phyloP scores from a whole-genome alignment of 2,113 vertebrate genomes.

The Myiozetetes cayanensis region DNA sequence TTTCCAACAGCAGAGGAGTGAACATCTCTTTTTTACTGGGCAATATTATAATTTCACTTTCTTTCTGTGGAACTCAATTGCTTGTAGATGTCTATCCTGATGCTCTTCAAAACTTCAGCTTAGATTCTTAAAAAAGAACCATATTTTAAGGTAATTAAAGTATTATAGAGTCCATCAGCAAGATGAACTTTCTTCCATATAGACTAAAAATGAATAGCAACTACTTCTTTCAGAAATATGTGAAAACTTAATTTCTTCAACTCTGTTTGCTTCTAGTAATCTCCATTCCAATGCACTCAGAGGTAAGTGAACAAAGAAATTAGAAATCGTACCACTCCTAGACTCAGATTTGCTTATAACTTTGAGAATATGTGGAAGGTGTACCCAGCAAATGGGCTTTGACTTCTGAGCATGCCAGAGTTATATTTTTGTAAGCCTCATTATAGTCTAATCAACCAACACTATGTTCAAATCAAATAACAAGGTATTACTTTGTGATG shows the following conservation, averaged over 20 bases:
- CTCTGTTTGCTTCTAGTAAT: not conserved
- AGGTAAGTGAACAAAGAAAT: not conserved
- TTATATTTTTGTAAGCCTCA: not conserved
- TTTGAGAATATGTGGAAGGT: not conserved
- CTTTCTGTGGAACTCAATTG: not conserved
- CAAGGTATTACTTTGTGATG: not conserved
- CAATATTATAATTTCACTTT: not conserved
- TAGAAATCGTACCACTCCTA: not conserved
- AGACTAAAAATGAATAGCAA: not conserved
- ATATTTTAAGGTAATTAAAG: not conserved
- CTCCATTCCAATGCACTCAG: not conserved
- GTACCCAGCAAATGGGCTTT: not conserved
- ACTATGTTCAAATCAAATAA: not conserved
- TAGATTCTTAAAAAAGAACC: not conserved
- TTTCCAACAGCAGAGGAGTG: not conserved
- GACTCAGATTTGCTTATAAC: not conserved
- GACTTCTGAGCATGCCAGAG: not conserved
- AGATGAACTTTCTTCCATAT: not conserved
- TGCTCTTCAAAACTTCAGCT: not conserved
- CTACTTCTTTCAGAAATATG: not conserved
- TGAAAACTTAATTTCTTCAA: not conserved
- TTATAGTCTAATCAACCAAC: not conserved
- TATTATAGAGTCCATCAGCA: not conserved
- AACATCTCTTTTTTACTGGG: not conserved
- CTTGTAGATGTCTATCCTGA: not conserved